A percentile compares a stretch with the other conserved stretches of the same genome.
Conservation (phyloP, 2,797 vertebrate genomes). For the Hoplostethus atlanticus region DNA sequence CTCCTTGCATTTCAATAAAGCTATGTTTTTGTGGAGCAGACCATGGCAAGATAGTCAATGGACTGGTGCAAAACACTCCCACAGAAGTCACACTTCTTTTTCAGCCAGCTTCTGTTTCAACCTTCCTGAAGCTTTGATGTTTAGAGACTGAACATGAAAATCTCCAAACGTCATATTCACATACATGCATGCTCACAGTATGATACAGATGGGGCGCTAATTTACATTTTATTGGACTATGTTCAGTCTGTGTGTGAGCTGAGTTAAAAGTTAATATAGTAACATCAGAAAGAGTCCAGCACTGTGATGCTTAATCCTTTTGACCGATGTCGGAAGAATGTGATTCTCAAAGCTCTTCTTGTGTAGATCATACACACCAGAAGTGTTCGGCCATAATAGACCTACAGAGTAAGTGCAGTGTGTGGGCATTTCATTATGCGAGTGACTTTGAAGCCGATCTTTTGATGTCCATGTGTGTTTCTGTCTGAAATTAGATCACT, state of each 20-base stretch:
- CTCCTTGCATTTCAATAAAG: slow-evolving; percentile 80
- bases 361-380: slow-evolving; percentile 57
- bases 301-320: slow-evolving; percentile 8
- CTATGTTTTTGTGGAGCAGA: slow-evolving; percentile 43
- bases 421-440: slow-evolving; percentile 78
- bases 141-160: slow-evolving; percentile 23
- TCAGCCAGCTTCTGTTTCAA: slow-evolving; percentile 59
- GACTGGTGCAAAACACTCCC: slow-evolving; percentile 62
- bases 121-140: slow-evolving; percentile 68
- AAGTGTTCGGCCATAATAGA: slow-evolving; percentile 65
- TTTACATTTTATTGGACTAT: background rate
- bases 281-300: background rate
- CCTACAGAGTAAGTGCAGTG: slow-evolving; percentile 60
- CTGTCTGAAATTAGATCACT: slow-evolving; percentile 67
- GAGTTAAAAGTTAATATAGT: background rate
- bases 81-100: slow-evolving; percentile 72
- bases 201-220: background rate
- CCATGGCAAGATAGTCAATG: slow-evolving; percentile 37
- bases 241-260: background rate
- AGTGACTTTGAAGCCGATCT: slow-evolving; percentile 77
- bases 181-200: slow-evolving; percentile 13
- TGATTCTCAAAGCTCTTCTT: slow-evolving; percentile 65
- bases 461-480: slow-evolving; percentile 75
- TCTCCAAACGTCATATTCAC: slow-evolving; percentile 24
- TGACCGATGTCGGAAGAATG: slow-evolving; percentile 46